These are phyloP conservation scores for Arge pagana DNA, from an alignment of 2,888 invertebrate genomes.

Conservation along the genomic window DNA sequence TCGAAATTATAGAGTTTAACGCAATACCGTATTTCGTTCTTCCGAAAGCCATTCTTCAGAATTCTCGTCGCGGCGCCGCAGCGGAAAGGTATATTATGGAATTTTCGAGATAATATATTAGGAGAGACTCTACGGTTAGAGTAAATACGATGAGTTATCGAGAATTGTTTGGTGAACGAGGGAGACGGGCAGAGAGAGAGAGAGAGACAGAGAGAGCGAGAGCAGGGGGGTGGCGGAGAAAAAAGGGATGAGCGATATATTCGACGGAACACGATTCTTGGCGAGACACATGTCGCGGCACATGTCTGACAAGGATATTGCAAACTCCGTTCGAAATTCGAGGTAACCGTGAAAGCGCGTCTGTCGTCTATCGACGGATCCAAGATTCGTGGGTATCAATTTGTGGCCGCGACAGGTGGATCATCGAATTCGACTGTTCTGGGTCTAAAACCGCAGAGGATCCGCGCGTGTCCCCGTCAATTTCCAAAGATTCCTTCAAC, in stretches of 20 bases:
- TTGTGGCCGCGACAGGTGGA: conserved; percentile 23
- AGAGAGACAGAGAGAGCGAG: not conserved
- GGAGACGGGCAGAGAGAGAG: not conserved
- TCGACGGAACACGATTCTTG: conserved; percentile 17
- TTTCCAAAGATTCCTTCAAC: no score
- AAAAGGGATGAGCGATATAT: no score
- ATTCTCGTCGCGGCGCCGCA: no score
- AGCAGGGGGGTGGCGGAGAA: not conserved
- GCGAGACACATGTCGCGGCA: conserved; percentile 23
- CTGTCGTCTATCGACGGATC: conserved; percentile 16
- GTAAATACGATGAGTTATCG: conserved; percentile 21
- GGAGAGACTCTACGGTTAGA: not conserved
- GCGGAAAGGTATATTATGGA: no score
- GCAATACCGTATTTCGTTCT: no score
- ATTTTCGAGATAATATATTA: no score
- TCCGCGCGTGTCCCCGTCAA: no score
- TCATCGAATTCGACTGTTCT: no score
- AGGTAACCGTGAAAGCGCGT: conserved; percentile 1
- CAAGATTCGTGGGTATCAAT: conserved; percentile 20
- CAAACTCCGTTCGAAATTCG: conserved; percentile 16
- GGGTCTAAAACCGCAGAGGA: no score
- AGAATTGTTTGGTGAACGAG: conserved; percentile 19
- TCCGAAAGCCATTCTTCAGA: no score
- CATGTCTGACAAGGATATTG: conserved; percentile 25
- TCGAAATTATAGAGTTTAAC: conserved; percentile 23